These are phyloP conservation scores for Pachymerium ferrugineum DNA, from an alignment of 2,888 invertebrate genomes.

Conservation along the genomic window DNA sequence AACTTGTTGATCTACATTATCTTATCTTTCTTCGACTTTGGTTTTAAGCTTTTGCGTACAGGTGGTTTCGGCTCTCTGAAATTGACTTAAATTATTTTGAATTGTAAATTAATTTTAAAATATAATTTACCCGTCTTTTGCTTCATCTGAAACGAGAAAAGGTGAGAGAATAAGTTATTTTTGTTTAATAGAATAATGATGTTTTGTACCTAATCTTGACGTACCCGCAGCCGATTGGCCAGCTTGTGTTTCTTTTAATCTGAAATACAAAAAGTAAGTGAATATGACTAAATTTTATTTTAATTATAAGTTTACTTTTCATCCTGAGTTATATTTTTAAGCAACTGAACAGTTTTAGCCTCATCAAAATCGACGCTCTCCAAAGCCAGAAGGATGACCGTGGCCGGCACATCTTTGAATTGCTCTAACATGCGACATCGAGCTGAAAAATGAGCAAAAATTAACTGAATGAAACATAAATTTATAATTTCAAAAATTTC, in stretches of 20 bases:
- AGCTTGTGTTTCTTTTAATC: slow-evolving; percentile 16
- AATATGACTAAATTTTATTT: not conserved
- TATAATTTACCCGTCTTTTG: not conserved
- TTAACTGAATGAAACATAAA: not conserved
- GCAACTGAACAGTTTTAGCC: slow-evolving; percentile 70
- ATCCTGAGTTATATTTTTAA: slow-evolving; percentile 48
- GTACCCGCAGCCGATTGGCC: not conserved
- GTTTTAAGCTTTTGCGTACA: slow-evolving; percentile 21
- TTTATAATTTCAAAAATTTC: not conserved
- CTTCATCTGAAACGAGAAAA: not conserved
- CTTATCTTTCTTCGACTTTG: slow-evolving; percentile 23
- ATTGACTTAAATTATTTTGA: not conserved
- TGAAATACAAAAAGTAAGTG: not conserved
- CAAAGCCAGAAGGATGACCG: slow-evolving; percentile 74
- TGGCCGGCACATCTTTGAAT: slow-evolving; percentile 69
- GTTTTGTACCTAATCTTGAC: not conserved
- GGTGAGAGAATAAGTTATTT: no score
- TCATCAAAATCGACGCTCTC: slow-evolving; percentile 84
- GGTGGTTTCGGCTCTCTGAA: slow-evolving; percentile 28
- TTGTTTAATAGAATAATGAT: no score
- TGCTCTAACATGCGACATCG: slow-evolving; percentile 57
- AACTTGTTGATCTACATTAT: not conserved
- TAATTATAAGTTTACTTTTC: slow-evolving; percentile 28
- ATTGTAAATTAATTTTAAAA: not conserved
- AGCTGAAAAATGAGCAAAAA: slow-evolving; percentile 28